Conservation (phyloP, 2,888 invertebrate species). For the Tricholauxania praeusta region DNA sequence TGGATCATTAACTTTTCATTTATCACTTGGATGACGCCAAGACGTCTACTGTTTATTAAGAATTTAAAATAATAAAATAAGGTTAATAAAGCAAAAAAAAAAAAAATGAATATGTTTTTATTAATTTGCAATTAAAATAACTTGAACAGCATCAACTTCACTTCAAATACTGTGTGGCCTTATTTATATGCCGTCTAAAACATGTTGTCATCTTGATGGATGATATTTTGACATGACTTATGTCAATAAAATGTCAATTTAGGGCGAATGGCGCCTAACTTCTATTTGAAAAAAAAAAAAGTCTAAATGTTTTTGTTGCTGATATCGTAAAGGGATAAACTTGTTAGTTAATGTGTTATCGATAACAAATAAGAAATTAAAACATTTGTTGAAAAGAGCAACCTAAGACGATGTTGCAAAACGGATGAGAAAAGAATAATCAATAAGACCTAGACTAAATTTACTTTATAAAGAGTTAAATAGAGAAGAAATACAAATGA, state of each 20-base stretch:
- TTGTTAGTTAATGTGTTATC: neutral
- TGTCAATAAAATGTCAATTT: slow-evolving; percentile 19
- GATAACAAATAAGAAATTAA: neutral
- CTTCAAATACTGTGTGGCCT: neutral
- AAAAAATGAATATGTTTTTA: too few species aligned
- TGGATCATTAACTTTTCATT: too few species aligned
- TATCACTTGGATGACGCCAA: too few species aligned
- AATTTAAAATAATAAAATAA: too few species aligned
- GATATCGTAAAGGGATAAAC: too few species aligned
- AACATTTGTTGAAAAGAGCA: slow-evolving; percentile 14
- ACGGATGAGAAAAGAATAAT: neutral
- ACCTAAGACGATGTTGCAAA: neutral
- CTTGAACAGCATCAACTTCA: too few species aligned
- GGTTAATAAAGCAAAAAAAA: too few species aligned
- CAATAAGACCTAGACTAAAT: slow-evolving; percentile 11
- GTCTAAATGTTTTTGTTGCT: neutral
- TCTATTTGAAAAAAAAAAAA: slow-evolving; percentile 10
- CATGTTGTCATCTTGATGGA: slow-evolving; percentile 24
- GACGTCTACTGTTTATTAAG: too few species aligned
- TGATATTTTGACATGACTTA: slow-evolving; percentile 27
- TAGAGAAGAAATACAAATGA: neutral
- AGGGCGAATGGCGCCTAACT: neutral
- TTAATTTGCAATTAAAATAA: too few species aligned
- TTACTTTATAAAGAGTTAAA: neutral
- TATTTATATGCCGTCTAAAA: neutral